A percentile compares a stretch with the other conserved stretches of the same genome.
Conservation (phyloP, 2,888 invertebrate genomes). For the Dynastes tityus region DNA sequence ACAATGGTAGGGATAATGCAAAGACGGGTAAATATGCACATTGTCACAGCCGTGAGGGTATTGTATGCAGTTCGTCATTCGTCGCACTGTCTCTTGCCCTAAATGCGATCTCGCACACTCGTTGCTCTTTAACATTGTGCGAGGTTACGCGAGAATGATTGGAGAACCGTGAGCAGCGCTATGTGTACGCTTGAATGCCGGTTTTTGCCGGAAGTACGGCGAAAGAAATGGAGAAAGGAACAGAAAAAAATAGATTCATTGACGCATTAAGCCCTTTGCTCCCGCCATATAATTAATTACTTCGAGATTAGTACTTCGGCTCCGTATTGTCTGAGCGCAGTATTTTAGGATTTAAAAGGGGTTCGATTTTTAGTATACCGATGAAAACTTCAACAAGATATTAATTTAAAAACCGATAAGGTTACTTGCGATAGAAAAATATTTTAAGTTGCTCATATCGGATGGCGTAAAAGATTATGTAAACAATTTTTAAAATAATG, state of each 20-base stretch:
- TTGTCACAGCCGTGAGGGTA: conserved; percentile 52
- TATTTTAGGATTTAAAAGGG: conserved; percentile 28
- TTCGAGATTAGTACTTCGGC: conserved; percentile 45
- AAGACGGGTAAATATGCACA: conserved; percentile 55
- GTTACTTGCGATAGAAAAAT: background rate
- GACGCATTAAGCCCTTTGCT: conserved; percentile 46
- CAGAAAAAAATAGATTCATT: conserved; percentile 45
- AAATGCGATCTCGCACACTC: conserved; percentile 33
- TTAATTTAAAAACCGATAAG: conserved; percentile 16
- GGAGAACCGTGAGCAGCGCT: background rate
- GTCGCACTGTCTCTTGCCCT: conserved; percentile 38
- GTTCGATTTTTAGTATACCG: background rate
- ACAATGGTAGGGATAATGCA: conserved; percentile 53
- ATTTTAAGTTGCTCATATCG: too few species aligned
- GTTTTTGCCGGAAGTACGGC: conserved; percentile 36
- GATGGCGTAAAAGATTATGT: too few species aligned
- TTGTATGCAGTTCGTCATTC: conserved; percentile 54
- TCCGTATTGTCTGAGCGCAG: conserved; percentile 32
- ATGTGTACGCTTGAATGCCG: conserved; percentile 5
- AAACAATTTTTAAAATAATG: too few species aligned
- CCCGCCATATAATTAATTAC: conserved; percentile 43
- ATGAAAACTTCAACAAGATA: background rate
- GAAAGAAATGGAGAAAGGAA: conserved; percentile 35
- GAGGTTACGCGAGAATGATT: conserved; percentile 24
- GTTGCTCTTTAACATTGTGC: conserved; percentile 8